Evolutionary conservation across 2,113 vertebrate genomes (phyloP).

Genomic region (Syngnathus typhle): DNA sequence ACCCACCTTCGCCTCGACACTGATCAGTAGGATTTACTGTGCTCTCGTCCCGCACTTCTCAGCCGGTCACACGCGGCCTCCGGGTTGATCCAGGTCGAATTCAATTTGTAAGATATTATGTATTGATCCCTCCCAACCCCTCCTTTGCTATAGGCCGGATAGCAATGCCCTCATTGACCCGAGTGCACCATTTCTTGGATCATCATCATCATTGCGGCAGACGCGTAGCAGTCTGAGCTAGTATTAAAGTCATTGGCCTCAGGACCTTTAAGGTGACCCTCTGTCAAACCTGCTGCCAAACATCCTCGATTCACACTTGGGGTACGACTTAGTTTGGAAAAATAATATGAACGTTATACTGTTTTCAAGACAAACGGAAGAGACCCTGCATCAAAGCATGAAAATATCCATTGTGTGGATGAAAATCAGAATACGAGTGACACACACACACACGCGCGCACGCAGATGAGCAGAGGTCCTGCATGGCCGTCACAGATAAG

Average conservation of each 20-base stretch:
- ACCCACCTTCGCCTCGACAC: slow-evolving; percentile 12
- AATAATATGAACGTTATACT: slow-evolving; percentile 13
- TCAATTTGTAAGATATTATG: slow-evolving; percentile 82
- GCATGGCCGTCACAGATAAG: slow-evolving; percentile 62
- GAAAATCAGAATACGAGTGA: slow-evolving; percentile 15
- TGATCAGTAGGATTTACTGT: slow-evolving; percentile 72
- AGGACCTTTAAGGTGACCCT: slow-evolving; percentile 28
- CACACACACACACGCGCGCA: slow-evolving; percentile 48
- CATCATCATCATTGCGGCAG: slow-evolving; percentile 37
- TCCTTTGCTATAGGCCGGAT: background rate
- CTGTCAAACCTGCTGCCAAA: slow-evolving; percentile 31
- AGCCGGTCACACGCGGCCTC: slow-evolving; percentile 59
- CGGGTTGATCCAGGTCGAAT: slow-evolving; percentile 77
- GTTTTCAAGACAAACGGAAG: slow-evolving; percentile 32
- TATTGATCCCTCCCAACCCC: slow-evolving; percentile 66
- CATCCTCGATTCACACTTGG: slow-evolving; percentile 11
- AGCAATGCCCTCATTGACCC: slow-evolving; percentile 59
- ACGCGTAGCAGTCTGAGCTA: slow-evolving; percentile 43
- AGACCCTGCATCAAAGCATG: background rate
- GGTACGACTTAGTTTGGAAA: slow-evolving; percentile 2
- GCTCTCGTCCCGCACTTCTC: slow-evolving; percentile 59
- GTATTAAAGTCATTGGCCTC: slow-evolving; percentile 40
- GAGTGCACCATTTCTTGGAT: slow-evolving; percentile 52
- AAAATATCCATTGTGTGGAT: background rate
- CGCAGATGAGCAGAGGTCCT: slow-evolving; percentile 50